These are phyloP conservation scores for human DNA, from an alignment of 2,113 vertebrate genomes.

Conservation along the genomic window GRCh38 chr3:107282501-107283000, in stretches of 20 bases:
- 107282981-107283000: background rate
- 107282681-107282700: slow-evolving; percentile 43
- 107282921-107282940: slow-evolving; percentile 19
- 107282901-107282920: background rate
- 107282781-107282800: background rate
- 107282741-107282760: background rate
- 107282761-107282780: background rate
- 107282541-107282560: slow-evolving; percentile 30
- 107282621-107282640: slow-evolving; percentile 31
- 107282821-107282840: slow-evolving; percentile 45
- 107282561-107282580: slow-evolving; percentile 35
- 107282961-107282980: slow-evolving; percentile 21
- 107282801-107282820: slow-evolving; percentile 23
- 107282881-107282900: slow-evolving; percentile 15
- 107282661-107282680: slow-evolving; percentile 28
- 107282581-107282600: slow-evolving; percentile 32
- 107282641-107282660: slow-evolving; percentile 41
- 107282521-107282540: slow-evolving; percentile 32
- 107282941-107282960: background rate
- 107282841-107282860: slow-evolving; percentile 24
- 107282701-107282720: slow-evolving; percentile 23
- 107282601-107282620: slow-evolving; percentile 42
- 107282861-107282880: slow-evolving; percentile 10
- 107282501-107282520: slow-evolving; percentile 34
- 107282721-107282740: background rate